phyloP scores from a whole-genome alignment of 2,797 vertebrate species.

The Stomatorhinus walkeri region DNA sequence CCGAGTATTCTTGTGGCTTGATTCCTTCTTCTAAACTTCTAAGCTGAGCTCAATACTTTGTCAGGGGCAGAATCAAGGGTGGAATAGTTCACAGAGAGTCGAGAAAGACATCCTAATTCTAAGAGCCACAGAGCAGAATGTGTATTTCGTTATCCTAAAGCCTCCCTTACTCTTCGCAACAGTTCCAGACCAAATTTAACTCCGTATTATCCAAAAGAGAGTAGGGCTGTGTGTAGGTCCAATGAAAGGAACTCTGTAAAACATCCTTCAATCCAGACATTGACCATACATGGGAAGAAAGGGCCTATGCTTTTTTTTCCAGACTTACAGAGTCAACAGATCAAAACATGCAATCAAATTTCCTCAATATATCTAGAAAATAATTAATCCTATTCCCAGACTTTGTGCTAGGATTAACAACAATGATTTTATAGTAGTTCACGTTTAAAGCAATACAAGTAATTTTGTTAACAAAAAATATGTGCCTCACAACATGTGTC shows the following conservation, averaged over 20 bases:
- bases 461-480: not conserved
- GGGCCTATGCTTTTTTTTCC: not conserved
- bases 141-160: not conserved
- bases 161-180: not conserved
- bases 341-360: not conserved
- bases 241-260: not conserved
- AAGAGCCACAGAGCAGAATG: not conserved
- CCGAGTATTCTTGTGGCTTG: conserved; percentile 5
- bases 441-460: not conserved
- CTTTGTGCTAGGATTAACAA: not conserved
- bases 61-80: not conserved
- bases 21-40: not conserved
- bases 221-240: not conserved
- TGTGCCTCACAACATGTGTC: not conserved
- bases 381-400: not conserved
- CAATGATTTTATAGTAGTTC: not conserved
- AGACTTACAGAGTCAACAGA: not conserved
- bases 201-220: not conserved
- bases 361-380: not conserved
- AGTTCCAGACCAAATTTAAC: not conserved
- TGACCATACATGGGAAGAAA: not conserved
- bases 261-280: not conserved
- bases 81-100: not conserved
- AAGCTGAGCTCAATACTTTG: conserved; percentile 9
- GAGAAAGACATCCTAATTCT: not conserved